phyloP scores from a whole-genome alignment of 1,140 invertebrate species.

The Drosophila punjabiensis region DNA sequence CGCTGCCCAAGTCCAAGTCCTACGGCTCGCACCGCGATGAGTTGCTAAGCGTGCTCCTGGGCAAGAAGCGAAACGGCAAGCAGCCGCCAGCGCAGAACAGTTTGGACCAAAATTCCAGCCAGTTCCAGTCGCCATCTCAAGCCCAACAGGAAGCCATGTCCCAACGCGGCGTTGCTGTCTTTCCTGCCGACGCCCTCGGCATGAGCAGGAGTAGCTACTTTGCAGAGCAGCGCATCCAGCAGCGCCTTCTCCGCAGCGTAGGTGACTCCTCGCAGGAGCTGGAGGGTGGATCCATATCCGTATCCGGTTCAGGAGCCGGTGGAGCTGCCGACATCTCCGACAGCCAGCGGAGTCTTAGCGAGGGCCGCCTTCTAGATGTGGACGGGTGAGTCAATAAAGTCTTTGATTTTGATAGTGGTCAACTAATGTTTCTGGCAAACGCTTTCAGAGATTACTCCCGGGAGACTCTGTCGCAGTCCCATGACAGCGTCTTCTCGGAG shows the following conservation, averaged over 20 bases:
- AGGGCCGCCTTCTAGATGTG: conserved; percentile 76
- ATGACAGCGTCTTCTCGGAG: conserved; percentile 85
- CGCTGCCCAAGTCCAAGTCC: conserved; percentile 80
- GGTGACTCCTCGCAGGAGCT: conserved; percentile 81
- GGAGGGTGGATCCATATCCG: conserved; percentile 32
- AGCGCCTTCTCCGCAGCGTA: conserved; percentile 70
- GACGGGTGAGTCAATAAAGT: conserved; percentile 66
- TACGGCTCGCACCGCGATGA: conserved; percentile 75
- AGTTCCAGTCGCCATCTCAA: conserved; percentile 31
- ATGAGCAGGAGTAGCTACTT: conserved; percentile 70
- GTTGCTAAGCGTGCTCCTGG: conserved; percentile 67
- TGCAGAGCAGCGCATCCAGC: conserved; percentile 46
- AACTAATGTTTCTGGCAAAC: not conserved
- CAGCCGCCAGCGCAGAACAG: conserved; percentile 38
- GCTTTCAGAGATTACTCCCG: conserved; percentile 72
- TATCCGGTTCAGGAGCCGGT: conserved; percentile 28
- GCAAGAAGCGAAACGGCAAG: conserved; percentile 66
- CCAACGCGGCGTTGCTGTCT: conserved; percentile 76
- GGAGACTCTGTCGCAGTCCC: conserved; percentile 80
- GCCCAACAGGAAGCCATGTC: conserved; percentile 56
- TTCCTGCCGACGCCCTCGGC: conserved; percentile 63
- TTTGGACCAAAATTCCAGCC: conserved; percentile 9
- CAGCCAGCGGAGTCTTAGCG: conserved; percentile 83
- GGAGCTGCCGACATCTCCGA: conserved; percentile 72
- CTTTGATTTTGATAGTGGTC: not conserved